Conservation (phyloP, 2,797 vertebrate genomes). For the Esox lucius region DNA sequence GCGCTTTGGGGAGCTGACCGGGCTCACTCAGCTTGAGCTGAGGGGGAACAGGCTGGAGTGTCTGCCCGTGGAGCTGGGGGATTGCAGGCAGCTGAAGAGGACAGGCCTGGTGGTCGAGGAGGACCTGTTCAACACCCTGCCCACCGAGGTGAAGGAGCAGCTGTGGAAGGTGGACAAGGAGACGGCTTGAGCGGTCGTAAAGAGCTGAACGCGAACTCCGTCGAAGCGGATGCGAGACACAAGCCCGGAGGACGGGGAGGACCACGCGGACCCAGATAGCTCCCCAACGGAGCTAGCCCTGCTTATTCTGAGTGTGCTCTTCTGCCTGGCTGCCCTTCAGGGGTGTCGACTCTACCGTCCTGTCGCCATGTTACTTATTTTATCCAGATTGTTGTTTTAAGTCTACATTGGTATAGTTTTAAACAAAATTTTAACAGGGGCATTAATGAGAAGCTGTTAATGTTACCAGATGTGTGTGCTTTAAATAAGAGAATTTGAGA, state of each 20-base stretch:
- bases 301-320: background rate
- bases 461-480: conserved; percentile 9
- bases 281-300: background rate
- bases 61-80: conserved; percentile 94
- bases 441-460: background rate
- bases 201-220: conserved; percentile 3
- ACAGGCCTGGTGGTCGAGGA: conserved; percentile 93
- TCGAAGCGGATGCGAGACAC: background rate
- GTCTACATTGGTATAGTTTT: conserved; percentile 3
- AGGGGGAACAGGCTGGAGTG: conserved; percentile 94
- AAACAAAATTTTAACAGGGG: background rate
- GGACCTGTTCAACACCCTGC: conserved; percentile 92
- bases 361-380: background rate
- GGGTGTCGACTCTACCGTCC: background rate
- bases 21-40: conserved; percentile 91
- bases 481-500: conserved; percentile 12
- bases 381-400: background rate
- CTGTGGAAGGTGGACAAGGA: conserved; percentile 95
- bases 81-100: conserved; percentile 91
- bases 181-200: conserved; percentile 75
- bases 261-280: background rate
- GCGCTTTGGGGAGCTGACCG: conserved; percentile 92
- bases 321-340: background rate
- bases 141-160: conserved; percentile 92
- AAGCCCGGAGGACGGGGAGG: too few species aligned